A percentile compares a stretch with the other conserved stretches of the same genome.
Evolutionary conservation across 2,113 vertebrate species (phyloP).

Genomic region (Nerophis lumbriciformis): DNA sequence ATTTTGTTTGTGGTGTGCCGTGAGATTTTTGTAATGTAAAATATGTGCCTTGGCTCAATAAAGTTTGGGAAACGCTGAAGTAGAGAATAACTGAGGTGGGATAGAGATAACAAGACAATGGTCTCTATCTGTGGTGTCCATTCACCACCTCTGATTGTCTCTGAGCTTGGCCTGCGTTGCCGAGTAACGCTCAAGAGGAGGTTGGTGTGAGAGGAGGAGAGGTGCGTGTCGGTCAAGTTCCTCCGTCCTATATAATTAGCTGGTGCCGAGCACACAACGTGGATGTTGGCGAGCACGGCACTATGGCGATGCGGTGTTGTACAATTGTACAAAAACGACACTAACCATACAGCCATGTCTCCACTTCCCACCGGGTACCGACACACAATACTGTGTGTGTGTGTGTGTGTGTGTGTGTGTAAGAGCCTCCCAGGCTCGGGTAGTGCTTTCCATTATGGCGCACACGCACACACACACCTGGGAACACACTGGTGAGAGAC

Average conservation of each 20-base stretch:
- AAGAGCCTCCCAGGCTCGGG: constrained; percentile 29
- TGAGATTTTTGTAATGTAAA: too few relatives aligned
- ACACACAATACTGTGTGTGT: not conserved
- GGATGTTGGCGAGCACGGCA: too few relatives aligned
- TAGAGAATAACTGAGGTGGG: not conserved
- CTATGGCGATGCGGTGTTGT: constrained; percentile 10
- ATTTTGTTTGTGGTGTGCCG: too few relatives aligned
- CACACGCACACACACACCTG: constrained; percentile 36
- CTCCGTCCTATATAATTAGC: constrained; percentile 34
- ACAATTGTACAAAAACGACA: not conserved
- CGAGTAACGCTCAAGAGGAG: constrained; percentile 44
- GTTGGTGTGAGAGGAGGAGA: constrained; percentile 21
- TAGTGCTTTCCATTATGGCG: constrained; percentile 10
- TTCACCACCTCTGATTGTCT: constrained; percentile 16
- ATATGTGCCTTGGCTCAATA: too few relatives aligned
- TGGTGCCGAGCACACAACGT: constrained; percentile 26
- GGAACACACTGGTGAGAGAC: constrained; percentile 22
- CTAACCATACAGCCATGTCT: too few relatives aligned
- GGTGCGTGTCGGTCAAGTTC: constrained; percentile 26
- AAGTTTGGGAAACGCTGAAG: not conserved
- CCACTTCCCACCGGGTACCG: too few relatives aligned
- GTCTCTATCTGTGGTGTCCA: constrained; percentile 1
- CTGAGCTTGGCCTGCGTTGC: constrained; percentile 30
- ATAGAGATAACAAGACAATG: not conserved
- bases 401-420: constrained; percentile 7